A percentile compares a stretch with the other conserved stretches of the same genome.
Conservation (phyloP, 2,888 invertebrate species). For the Mellilla xanthometata region DNA sequence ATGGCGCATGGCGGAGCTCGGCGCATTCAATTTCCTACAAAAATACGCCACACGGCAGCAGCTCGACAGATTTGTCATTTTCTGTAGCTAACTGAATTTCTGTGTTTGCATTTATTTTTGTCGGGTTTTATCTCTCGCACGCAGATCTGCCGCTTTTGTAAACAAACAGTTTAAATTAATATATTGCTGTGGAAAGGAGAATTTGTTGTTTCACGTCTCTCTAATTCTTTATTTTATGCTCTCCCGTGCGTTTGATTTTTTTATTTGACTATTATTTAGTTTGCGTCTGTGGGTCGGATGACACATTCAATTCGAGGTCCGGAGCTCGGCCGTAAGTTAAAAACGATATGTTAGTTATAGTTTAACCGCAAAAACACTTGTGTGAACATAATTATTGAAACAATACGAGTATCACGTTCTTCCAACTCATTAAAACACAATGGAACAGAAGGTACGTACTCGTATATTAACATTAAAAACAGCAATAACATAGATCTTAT, state of each 20-base stretch:
- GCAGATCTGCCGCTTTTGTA: slow-evolving; percentile 12
- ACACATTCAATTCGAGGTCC: too few species aligned
- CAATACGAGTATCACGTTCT: background rate
- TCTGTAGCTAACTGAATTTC: slow-evolving; percentile 23
- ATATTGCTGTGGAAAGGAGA: slow-evolving; percentile 5
- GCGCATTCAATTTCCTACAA: slow-evolving; percentile 32
- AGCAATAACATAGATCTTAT: background rate
- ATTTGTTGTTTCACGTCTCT: slow-evolving; percentile 1
- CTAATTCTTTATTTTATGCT: background rate
- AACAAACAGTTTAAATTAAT: slow-evolving; percentile 14
- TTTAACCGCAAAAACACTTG: too few species aligned
- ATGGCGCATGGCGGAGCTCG: slow-evolving; percentile 15
- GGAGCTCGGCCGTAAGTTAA: too few species aligned
- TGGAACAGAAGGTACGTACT: too few species aligned
- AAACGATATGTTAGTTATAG: too few species aligned
- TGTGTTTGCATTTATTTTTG: slow-evolving; percentile 19
- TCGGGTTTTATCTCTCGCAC: slow-evolving; percentile 7
- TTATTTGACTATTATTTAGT: too few species aligned
- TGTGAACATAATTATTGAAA: too few species aligned
- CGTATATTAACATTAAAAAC: too few species aligned
- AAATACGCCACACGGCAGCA: slow-evolving; percentile 25
- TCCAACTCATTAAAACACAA: background rate
- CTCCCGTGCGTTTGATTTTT: too few species aligned
- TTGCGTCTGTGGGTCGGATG: too few species aligned
- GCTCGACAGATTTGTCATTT: slow-evolving; percentile 30